These are phyloP conservation scores for Dufourea novaeangliae DNA, from an alignment of 1,140 invertebrate species.

Conservation along the genomic window DNA sequence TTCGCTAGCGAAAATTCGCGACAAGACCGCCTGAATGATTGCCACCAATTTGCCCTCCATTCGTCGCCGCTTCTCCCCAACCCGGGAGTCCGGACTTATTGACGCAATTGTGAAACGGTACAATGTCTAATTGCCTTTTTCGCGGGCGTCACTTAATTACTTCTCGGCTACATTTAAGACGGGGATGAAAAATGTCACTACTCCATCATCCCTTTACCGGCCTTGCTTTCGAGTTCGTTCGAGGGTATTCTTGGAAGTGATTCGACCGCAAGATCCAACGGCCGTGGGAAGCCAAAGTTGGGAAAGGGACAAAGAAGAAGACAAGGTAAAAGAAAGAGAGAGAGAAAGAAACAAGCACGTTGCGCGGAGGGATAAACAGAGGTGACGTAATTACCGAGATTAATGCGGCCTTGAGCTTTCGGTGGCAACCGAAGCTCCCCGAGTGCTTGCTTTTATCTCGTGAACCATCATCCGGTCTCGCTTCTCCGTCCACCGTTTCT, in stretches of 20 bases:
- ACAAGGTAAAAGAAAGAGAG: not conserved
- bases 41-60: constrained; percentile 11
- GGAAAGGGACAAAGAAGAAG: constrained; percentile 24
- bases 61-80: not conserved
- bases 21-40: not conserved
- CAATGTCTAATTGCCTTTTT: constrained; percentile 43
- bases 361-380: constrained; percentile 70
- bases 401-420: constrained; percentile 74
- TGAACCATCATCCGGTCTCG: constrained; percentile 67
- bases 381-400: constrained; percentile 78
- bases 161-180: constrained; percentile 52
- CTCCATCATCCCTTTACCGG: constrained; percentile 40
- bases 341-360: constrained; percentile 51
- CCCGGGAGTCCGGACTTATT: not conserved
- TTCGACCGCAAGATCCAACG: constrained; percentile 46
- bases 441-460: constrained; percentile 71
- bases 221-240: constrained; percentile 43
- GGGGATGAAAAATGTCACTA: constrained; percentile 57
- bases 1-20: not conserved
- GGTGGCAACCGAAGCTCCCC: constrained; percentile 65
- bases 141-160: constrained; percentile 47
- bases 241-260: constrained; percentile 43
- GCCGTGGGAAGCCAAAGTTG: not conserved
- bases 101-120: not conserved
- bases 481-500: constrained; percentile 29